phyloP scores from a whole-genome alignment of 2,888 invertebrate species.

The Parnassius smintheus region DNA sequence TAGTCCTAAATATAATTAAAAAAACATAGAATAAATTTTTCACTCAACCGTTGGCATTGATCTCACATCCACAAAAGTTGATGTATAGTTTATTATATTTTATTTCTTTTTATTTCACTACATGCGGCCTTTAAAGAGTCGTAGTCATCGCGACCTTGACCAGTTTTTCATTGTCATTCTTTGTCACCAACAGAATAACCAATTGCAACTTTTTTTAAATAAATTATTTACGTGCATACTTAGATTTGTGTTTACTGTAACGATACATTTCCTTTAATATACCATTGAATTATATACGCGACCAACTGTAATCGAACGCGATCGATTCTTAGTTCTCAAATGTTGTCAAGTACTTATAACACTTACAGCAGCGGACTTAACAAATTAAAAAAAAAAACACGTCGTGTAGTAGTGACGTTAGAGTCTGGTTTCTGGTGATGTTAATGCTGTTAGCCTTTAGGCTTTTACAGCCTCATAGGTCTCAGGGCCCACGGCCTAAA shows the following conservation, averaged over 20 bases:
- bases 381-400: no score
- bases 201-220: conserved; percentile 13
- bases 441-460: no score
- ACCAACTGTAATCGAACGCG: no score
- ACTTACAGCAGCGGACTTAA: neutral
- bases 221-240: neutral
- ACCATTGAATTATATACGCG: no score
- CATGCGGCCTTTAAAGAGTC: conserved; percentile 9
- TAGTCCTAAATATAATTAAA: no score
- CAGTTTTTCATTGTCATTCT: neutral
- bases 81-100: conserved; percentile 14
- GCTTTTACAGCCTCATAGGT: no score
- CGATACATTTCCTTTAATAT: no score
- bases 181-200: conserved; percentile 17
- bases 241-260: neutral
- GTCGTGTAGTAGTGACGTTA: no score
- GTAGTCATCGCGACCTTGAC: conserved; percentile 16
- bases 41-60: conserved; percentile 19
- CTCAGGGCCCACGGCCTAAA: no score
- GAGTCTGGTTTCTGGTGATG: no score
- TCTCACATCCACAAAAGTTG: conserved; percentile 14
- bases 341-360: neutral
- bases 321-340: no score
- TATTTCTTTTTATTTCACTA: conserved; percentile 13
- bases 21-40: conserved; percentile 10